These are phyloP conservation scores for Myotis planiceps DNA, from an alignment of 2,797 vertebrate genomes.

Conservation along the genomic window DNA sequence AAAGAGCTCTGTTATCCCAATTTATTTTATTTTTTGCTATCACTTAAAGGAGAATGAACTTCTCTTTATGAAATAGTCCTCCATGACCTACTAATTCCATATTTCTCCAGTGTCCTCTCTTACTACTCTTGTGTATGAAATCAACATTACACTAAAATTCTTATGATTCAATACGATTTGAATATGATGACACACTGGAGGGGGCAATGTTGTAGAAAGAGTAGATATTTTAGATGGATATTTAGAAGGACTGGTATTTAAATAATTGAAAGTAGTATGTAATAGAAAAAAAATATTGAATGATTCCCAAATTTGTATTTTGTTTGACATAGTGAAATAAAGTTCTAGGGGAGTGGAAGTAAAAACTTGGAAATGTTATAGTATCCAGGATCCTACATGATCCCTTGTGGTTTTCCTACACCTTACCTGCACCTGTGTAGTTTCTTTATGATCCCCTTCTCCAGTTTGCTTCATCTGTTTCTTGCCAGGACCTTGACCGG, in stretches of 20 bases:
- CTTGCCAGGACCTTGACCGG: neutral
- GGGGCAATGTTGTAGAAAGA: neutral
- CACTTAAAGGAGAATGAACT: slow-evolving; percentile 23
- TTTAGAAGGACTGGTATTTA: neutral
- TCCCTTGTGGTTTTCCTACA: neutral
- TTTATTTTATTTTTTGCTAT: neutral
- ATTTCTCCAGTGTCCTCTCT: neutral
- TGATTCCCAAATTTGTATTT: neutral
- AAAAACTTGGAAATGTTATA: neutral
- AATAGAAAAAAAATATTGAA: neutral
- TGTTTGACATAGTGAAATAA: neutral
- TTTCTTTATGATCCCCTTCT: neutral
- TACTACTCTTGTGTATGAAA: neutral
- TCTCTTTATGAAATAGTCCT: neutral
- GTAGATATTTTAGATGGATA: neutral
- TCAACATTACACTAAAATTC: neutral
- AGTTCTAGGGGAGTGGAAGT: neutral
- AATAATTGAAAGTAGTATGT: neutral
- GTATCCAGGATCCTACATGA: neutral
- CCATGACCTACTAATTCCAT: neutral
- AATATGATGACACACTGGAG: neutral
- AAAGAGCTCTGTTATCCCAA: neutral
- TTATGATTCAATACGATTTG: neutral
- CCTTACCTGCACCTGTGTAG: neutral
- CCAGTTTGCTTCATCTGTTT: neutral